A percentile compares a stretch with the other conserved stretches of the same genome.
Conservation (phyloP, 2,888 invertebrate species). For the Carcina quercana region DNA sequence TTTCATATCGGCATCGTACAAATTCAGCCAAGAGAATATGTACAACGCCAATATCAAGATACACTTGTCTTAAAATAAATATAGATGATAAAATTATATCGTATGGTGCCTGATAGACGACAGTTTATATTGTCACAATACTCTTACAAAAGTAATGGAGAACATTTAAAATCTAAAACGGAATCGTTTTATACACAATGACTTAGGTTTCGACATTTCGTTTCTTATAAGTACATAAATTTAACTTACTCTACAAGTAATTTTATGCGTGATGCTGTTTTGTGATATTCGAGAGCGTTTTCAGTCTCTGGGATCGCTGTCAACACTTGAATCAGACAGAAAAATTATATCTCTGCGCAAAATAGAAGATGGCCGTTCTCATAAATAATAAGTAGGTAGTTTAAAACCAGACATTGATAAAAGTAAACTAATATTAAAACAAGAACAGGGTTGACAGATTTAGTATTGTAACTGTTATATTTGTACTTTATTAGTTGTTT, state of each 20-base stretch:
- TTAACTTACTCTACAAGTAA: slow-evolving; percentile 61
- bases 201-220: slow-evolving; percentile 74
- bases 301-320: too few relatives aligned
- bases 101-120: slow-evolving; percentile 65
- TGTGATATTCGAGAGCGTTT: slow-evolving; percentile 32
- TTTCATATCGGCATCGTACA: slow-evolving; percentile 28
- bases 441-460: too few relatives aligned
- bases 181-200: slow-evolving; percentile 72
- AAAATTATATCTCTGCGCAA: too few relatives aligned
- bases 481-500: too few relatives aligned
- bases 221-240: slow-evolving; percentile 71
- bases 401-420: too few relatives aligned
- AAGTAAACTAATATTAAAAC: too few relatives aligned
- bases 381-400: too few relatives aligned
- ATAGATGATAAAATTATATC: slow-evolving; percentile 60
- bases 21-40: slow-evolving; percentile 23
- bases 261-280: slow-evolving; percentile 56
- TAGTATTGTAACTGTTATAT: too few relatives aligned
- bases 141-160: slow-evolving; percentile 67
- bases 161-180: slow-evolving; percentile 68
- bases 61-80: slow-evolving; percentile 62
- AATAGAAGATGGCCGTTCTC: too few relatives aligned
- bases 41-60: slow-evolving; percentile 24
- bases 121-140: slow-evolving; percentile 60
- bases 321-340: too few relatives aligned